phyloP scores from a whole-genome alignment of 2,797 vertebrate species.

The Hybognathus amarus region DNA sequence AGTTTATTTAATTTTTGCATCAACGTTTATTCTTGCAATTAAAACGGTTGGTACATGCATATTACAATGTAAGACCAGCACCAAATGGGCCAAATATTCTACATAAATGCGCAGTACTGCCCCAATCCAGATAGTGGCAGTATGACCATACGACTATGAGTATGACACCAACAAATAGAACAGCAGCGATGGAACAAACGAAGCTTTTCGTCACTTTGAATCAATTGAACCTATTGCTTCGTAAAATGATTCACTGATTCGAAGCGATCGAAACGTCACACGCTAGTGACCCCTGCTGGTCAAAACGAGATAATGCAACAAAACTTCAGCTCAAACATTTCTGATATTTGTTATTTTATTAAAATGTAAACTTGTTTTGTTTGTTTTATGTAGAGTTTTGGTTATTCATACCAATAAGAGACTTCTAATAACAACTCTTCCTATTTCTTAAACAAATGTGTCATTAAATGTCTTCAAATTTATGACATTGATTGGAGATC shows the following conservation, averaged over 20 bases:
- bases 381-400: not conserved
- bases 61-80: not conserved
- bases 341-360: not conserved
- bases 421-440: not conserved
- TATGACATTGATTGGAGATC: too few relatives aligned
- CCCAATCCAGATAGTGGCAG: slow-evolving; percentile 2
- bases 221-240: not conserved
- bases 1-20: not conserved
- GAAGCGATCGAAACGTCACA: not conserved
- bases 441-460: too few relatives aligned
- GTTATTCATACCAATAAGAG: not conserved
- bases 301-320: not conserved
- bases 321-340: not conserved
- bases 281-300: not conserved
- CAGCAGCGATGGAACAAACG: not conserved
- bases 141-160: too few relatives aligned
- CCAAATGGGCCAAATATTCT: not conserved
- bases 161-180: not conserved
- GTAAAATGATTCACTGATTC: not conserved
- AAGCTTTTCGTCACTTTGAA: not conserved
- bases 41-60: not conserved
- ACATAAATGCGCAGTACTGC: not conserved
- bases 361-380: not conserved
- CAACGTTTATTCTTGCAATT: not conserved
- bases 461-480: not conserved